Percentiles rank a stretch among this genome's conserved stretches.
These are phyloP conservation scores for Aspiorhynchus laticeps DNA, from an alignment of 2,113 vertebrate genomes.

Conservation along the genomic window DNA sequence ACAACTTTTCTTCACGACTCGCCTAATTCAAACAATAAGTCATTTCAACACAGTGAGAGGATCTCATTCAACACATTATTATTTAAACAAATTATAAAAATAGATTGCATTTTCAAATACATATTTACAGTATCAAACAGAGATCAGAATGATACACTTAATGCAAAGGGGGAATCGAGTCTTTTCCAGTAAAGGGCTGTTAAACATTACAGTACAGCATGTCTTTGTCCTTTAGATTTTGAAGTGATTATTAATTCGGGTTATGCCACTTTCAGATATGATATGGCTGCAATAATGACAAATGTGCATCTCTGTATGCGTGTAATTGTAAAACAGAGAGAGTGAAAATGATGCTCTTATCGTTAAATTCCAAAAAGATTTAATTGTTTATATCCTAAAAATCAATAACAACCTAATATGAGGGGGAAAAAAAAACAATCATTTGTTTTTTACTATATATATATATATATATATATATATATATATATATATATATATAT, in stretches of 20 bases:
- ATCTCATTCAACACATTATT: constrained; percentile 79
- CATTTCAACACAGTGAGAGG: constrained; percentile 76
- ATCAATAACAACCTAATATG: background rate
- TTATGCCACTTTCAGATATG: background rate
- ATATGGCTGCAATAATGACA: background rate
- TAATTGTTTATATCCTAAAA: background rate
- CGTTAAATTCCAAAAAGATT: background rate
- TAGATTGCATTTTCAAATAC: constrained; percentile 86
- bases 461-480: no score
- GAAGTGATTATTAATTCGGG: background rate
- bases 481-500: no score
- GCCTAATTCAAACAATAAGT: constrained; percentile 75
- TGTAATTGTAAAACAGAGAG: background rate
- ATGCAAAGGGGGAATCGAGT: constrained; percentile 34
- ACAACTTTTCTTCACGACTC: constrained; percentile 66
- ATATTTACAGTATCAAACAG: constrained; percentile 89
- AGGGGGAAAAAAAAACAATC: background rate
- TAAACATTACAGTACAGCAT: background rate
- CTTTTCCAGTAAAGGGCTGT: constrained; percentile 22
- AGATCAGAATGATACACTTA: constrained; percentile 68
- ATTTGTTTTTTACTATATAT: constrained; percentile 7
- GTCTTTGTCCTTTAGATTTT: constrained; percentile 15
- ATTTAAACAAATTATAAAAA: constrained; percentile 89
- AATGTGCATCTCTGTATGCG: background rate
- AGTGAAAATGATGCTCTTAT: background rate